Evolutionary conservation across 2,888 invertebrate genomes (phyloP), one percentile per base, ranked within the genome.

Genomic region (Fabriciana adippe): DNA sequence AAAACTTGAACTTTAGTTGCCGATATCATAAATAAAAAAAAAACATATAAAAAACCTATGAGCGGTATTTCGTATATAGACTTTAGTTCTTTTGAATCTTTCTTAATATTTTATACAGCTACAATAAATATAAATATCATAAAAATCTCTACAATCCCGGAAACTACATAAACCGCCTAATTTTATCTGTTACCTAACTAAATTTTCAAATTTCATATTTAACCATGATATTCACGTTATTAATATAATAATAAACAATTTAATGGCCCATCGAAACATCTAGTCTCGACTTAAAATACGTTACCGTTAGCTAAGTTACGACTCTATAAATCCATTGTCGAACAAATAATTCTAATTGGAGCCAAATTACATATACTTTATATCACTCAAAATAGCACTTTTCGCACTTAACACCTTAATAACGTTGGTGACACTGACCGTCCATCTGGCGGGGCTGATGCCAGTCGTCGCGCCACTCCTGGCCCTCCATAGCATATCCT

Each of bases 401-500:
- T 60, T 35, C 31, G 35, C 66, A 60, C 60, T 56, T 55, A 66
- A 69, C 68, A 68, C 61, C 41, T 71, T 68, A 72, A 64, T 67
- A 69, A 57, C 63, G 64, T 48, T 64, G 48, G 18, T 64, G 73
- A 57, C 80, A 90, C 92, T 90, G 84, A 92, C 92, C 92, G 87
- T 92, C 90, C 76, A 87, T 76, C 77, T 87, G 89, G 75, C 91
- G 84, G 78, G 85, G 87, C 80, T 87, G 89, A 71, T 89, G 90
- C 90, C 91, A 91, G 73, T 90, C 90, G 75, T 85, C 86, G 79
- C 91, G 88, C 92, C 92, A 91, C 80, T 92, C 92, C 76, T 92
- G 92, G 79, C 90, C 89, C 87, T 92, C 92, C 92, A 92, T 92
- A 84, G 82, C 90, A 89, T 87, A 79, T 84, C 93, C 90, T 85